These are phyloP conservation scores for Macroglossus sobrinus DNA, from an alignment of 2,113 vertebrate genomes.

Conservation along the genomic window DNA sequence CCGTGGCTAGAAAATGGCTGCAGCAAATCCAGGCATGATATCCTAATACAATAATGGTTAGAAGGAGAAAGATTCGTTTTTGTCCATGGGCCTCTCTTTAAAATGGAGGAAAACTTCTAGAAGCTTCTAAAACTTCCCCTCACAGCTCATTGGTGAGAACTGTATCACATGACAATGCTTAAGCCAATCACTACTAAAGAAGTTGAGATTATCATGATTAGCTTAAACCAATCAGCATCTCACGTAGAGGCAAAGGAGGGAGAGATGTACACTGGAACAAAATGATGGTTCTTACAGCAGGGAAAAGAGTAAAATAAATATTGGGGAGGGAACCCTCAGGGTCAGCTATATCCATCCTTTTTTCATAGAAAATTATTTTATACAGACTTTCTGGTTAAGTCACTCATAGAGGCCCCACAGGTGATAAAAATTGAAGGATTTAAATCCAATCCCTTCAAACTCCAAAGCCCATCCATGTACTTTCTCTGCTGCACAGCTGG, in stretches of 20 bases:
- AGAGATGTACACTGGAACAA: neutral
- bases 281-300: neutral
- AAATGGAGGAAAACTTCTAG: neutral
- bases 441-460: neutral
- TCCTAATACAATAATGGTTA: neutral
- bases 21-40: neutral
- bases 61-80: neutral
- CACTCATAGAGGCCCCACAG: neutral
- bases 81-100: neutral
- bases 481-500: neutral
- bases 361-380: neutral
- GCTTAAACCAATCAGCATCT: neutral
- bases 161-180: neutral
- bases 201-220: neutral
- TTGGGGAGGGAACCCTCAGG: neutral
- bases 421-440: slow-evolving; percentile 38
- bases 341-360: neutral
- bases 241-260: neutral
- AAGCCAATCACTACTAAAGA: neutral
- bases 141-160: neutral
- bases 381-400: neutral
- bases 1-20: neutral
- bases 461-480: neutral
- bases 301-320: neutral
- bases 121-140: slow-evolving; percentile 18